phyloP scores from a whole-genome alignment of 2,113 vertebrate genomes.

The Colaptes auratus region DNA sequence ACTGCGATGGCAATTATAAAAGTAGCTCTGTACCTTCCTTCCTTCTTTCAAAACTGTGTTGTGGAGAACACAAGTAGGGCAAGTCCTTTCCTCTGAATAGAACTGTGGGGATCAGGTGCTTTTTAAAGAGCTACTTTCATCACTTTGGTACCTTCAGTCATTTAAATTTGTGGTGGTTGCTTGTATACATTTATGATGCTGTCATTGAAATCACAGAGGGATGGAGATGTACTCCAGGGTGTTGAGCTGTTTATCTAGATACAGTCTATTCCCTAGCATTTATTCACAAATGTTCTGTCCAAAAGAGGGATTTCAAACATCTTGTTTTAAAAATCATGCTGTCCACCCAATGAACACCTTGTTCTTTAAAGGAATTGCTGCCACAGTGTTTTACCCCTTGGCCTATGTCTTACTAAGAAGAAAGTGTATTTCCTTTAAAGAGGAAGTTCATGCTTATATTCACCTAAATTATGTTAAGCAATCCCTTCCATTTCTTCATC shows the following conservation, averaged over 20 bases:
- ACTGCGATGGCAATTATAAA: neutral
- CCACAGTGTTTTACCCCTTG: neutral
- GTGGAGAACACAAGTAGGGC: neutral
- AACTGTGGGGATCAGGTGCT: neutral
- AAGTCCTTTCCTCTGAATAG: neutral
- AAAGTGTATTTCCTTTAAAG: neutral
- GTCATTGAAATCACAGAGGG: neutral
- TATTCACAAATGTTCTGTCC: neutral
- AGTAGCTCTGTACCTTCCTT: neutral
- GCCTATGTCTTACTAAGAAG: neutral
- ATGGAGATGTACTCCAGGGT: accelerated
- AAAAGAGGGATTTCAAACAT: neutral
- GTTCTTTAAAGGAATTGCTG: neutral
- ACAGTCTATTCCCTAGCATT: neutral
- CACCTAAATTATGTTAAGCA: neutral
- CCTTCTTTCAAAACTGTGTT: neutral
- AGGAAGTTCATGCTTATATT: neutral
- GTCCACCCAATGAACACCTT: neutral
- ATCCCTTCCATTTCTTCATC: neutral
- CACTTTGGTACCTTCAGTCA: neutral
- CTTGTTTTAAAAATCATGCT: neutral
- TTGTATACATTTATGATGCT: neutral
- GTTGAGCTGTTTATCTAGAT: neutral
- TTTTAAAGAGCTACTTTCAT: neutral
- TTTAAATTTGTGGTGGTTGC: neutral